Evolutionary conservation across 2,888 invertebrate species (phyloP), one percentile per base, ranked within the genome.

Genomic region (Orthosia gothica): DNA sequence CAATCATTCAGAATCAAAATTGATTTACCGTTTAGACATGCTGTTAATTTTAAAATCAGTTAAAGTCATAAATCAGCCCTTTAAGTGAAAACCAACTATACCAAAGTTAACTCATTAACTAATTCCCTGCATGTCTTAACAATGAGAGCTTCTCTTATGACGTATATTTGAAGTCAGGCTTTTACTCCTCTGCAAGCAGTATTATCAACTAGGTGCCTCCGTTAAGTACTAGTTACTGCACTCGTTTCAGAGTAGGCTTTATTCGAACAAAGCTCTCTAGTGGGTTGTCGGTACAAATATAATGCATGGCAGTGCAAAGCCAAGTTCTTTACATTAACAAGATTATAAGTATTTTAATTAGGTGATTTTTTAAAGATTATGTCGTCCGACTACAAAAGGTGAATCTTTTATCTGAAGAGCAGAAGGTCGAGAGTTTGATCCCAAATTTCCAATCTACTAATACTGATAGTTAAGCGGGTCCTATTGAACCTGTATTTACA

Each of bases 251-350:
- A 86, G 77, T 71, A 83, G 81, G 82, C 87, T 86, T 88, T 88
- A 89, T 87, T 82, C 78, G 71, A 84, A 86, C 78, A 81, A 69
- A 67, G 58, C 47, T 72, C 69, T 85, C 70, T 82, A 90, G 88
- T 86, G 83, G 84, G 71, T 74, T 72, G 85, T 67, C 75, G 73
- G 76, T 66, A 73, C 54, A 80, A 69, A 59, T 40, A 32, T 26
- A 20, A 54, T 67, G 63, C 65, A 58, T 50, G 63, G 49, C 16
- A 85, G 77, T 59, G 66, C n/a, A 5, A 18, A n/a, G 65, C 58
- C 72, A 84, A 84, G 83, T 72, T 69, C 3, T 13, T 1, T 2
- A 13, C 7, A 20, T 68, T 20, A 7, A 5, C 13, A 15, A 47
- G 18, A 13, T 9, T 9, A 11, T 40, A 40, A 40, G 40, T 40